Base-by-base conservation (phyloP, 2,113 vertebrate genomes). In the Platycercus adscitus region DNA sequence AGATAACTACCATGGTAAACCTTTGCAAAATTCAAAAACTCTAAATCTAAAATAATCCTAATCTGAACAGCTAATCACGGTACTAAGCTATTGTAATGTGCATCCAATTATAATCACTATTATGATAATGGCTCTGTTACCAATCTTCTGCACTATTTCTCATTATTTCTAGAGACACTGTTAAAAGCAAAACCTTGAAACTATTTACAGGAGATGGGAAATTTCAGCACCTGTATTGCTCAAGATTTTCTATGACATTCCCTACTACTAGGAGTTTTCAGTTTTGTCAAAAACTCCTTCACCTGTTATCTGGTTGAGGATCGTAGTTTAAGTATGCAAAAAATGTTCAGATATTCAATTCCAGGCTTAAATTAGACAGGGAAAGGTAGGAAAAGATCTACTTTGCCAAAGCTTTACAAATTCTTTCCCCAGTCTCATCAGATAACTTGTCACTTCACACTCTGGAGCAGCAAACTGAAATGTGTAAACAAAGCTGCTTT, bases 101-200 rank as follows among this genome's bases (percentile, higher is more conserved):
- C 58, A 91, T 84, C 66, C 86, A 95, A 63, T 91, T 95, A 92
- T 58, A 96, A 91, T 68, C 73, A 91, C 65, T 33, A 70, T 70
- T 78, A 56, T 61, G 72, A 88, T 87, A 95, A 96, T 17, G 39
- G 29, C 11, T 60, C 35, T 89, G 47, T 71, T 65, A 92, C 88
- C 96, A 83, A 90, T 85, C 73, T 73, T 70, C 72, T 56, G 6
- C 4, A 7, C 26, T 70, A 58, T n/a, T 88, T 91, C 72, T 94
- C 81, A 87, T 92, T 81, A 86, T 87, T 88, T 84, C 61, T 65
- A 49, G 33, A 91, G 25, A 85, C 35, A 52, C 7, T n/a, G 28
- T 35, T 72, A 85, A 84, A 92, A 92, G 44, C 7, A 84, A 93
- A 81, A 46, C 52, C 23, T 64, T 50, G 15, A 81, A 86, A 33